Conservation (phyloP, 2,113 vertebrate species). For the Grammomys surdaster region DNA sequence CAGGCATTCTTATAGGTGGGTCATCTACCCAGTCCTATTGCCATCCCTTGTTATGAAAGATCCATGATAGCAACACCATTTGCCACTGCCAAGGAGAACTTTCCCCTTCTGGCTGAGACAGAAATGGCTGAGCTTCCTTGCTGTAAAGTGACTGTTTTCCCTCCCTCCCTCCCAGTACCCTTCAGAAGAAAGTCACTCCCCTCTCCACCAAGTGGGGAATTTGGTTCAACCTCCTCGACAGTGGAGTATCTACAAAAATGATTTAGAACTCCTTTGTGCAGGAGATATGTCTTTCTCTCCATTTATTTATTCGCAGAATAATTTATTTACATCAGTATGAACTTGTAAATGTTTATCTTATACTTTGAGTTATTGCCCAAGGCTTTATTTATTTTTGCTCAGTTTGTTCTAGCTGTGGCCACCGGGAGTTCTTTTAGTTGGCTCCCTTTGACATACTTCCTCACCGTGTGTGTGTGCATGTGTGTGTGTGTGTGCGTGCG, state of each 20-base stretch:
- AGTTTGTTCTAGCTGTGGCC: neutral
- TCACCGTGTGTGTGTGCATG: neutral
- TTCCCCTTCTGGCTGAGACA: neutral
- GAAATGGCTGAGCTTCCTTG: neutral
- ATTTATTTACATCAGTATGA: conserved; percentile 31
- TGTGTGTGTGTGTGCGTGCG: neutral
- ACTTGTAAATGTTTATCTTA: conserved; percentile 28
- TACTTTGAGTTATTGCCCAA: conserved; percentile 43
- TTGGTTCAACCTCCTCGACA: neutral
- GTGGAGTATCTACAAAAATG: neutral
- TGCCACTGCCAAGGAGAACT: neutral
- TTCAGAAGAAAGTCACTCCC: neutral
- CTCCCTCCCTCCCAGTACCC: neutral
- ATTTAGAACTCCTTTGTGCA: conserved; percentile 15
- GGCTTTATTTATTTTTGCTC: conserved; percentile 54
- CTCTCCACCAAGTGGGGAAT: neutral
- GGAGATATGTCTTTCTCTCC: conserved; percentile 1
- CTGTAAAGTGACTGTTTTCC: neutral
- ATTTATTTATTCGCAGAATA: neutral
- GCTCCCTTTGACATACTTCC: neutral
- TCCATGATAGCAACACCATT: neutral
- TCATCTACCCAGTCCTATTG: neutral
- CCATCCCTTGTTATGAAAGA: neutral
- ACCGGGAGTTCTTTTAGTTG: neutral
- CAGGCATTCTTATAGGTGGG: neutral